Conservation (phyloP, 53 echinoderm and acorn worm species). For the Zoroaster sp. region DNA sequence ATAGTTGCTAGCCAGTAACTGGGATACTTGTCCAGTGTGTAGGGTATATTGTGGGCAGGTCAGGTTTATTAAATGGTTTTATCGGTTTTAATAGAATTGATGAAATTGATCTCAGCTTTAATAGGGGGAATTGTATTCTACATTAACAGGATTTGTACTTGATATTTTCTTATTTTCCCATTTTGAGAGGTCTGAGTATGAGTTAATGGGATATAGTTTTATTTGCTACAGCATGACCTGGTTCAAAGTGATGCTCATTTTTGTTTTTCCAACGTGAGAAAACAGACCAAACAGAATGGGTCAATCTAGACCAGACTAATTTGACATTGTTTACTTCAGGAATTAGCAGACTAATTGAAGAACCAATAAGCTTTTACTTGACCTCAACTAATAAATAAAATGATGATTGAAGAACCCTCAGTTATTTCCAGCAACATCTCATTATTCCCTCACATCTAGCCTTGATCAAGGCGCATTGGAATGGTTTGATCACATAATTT, state of each 20-base stretch:
- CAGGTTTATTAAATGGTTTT: constrained; percentile 17
- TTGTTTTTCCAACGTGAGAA: neutral
- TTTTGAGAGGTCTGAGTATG: neutral
- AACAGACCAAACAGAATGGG: neutral
- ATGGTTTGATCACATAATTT: too few species aligned
- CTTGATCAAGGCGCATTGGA: too few species aligned
- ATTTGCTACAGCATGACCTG: neutral
- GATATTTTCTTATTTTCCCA: neutral
- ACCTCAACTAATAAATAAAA: too few species aligned
- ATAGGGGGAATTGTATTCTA: neutral
- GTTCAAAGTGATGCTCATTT: neutral
- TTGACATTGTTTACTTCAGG: too few species aligned
- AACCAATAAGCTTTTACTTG: too few species aligned
- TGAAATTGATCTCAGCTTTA: constrained; percentile 16
- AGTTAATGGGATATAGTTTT: neutral
- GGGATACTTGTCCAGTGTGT: neutral
- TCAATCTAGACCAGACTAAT: neutral
- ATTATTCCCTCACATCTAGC: too few species aligned
- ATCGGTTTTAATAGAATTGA: constrained; percentile 26
- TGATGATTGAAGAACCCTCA: too few species aligned
- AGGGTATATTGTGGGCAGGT: neutral
- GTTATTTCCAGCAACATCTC: too few species aligned
- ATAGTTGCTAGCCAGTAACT: constrained; percentile 18
- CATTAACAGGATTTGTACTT: constrained; percentile 28
- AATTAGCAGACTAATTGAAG: too few species aligned